phyloP scores from a whole-genome alignment of 2,797 vertebrate species.

The Delichon dasypus region DNA sequence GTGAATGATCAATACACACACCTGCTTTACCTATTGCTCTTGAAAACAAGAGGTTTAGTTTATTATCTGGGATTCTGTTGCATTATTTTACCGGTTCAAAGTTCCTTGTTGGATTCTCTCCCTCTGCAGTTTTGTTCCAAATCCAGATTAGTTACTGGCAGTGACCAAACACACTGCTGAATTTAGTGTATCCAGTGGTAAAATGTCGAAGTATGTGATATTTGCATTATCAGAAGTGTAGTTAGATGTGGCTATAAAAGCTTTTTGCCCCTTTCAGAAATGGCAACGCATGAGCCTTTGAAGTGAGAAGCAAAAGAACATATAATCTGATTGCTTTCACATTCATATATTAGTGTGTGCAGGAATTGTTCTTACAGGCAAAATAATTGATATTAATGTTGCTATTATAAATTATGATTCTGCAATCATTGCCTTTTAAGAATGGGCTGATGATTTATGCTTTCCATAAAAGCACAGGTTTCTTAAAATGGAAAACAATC shows the following conservation, averaged over 20 bases:
- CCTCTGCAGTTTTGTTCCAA: background rate
- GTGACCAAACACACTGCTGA: background rate
- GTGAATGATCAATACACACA: background rate
- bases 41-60: background rate
- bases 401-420: constrained; percentile 50
- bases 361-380: background rate
- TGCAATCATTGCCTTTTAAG: constrained; percentile 31
- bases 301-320: background rate
- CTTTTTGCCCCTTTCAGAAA: background rate
- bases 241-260: background rate
- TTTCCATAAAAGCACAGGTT: background rate
- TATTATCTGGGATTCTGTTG: background rate
- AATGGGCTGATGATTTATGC: constrained; percentile 31
- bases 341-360: background rate
- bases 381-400: constrained; percentile 51
- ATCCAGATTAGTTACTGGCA: background rate
- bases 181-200: background rate
- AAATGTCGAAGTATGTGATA: background rate
- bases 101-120: background rate
- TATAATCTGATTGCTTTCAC: background rate
- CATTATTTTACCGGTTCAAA: background rate
- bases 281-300: background rate
- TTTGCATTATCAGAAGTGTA: background rate
- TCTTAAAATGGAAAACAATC: constrained; percentile 30
- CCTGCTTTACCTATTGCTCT: background rate